Evolutionary conservation across 2,888 invertebrate genomes (phyloP), one percentile per base, ranked within the genome.

Genomic region (Meiosimyza platycephala): DNA sequence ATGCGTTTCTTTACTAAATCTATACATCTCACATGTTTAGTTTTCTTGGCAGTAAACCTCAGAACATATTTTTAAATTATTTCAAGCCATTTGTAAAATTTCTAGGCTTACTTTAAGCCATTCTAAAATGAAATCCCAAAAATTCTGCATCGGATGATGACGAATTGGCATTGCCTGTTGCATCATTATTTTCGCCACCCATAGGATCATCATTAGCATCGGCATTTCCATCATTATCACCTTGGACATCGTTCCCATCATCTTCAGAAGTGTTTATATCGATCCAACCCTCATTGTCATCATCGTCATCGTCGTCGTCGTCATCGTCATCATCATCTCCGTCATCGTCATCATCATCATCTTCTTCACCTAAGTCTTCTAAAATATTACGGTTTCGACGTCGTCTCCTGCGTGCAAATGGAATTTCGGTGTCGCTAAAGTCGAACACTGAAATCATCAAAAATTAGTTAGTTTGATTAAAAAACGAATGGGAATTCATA

Each of bases 401-500:
- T 13, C 70, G 70, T 18, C 70, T 70, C 63, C 70, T 62, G 11
- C 70, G 70, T 70, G 70, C 48, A 76, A 72, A 68, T 73, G 74
- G 51, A 77, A 70, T 72, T 72, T 78, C 80, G 74, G 81, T 80
- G 51, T 79, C 81, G 79, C 74, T 77, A 76, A 79, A 79, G 76
- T 74, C 83, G 78, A 79, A 84, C 73, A 75, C 85, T 84, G 72
- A 76, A 82, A 68, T 22, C 52, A 57, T 54, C 1, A 51, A 52
- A 40, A n/a, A 28, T 69, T 52, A 65, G 11, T 48, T 47, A 12
- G 1, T 28, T 3, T 50, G 18, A n/a, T 22, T 2, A 22, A n/a
- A 15, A 40, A 47, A 50, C 15, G 13, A 54, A 18, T 1, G 1
- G 16, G 40, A 18, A 62, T 68, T 59, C 80, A 79, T 77, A 85